phyloP scores from a whole-genome alignment of 1,140 invertebrate species.

The Halesus radiatus region DNA sequence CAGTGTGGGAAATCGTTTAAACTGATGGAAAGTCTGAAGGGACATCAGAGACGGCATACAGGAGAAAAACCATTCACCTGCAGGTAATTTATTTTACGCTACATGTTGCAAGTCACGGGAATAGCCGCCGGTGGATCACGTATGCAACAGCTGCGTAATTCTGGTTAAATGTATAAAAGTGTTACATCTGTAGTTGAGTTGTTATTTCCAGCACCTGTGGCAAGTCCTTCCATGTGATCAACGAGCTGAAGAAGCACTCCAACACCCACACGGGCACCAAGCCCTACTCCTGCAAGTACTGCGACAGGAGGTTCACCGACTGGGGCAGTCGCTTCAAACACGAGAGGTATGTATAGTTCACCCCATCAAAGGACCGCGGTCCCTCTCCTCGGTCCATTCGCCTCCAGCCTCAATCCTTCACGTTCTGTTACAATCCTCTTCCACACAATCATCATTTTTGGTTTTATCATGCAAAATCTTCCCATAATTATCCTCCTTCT shows the following conservation, averaged over 20 bases:
- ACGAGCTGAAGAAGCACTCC: constrained; percentile 44
- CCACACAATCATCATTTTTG: too few species aligned
- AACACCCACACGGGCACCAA: constrained; percentile 43
- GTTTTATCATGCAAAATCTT: too few species aligned
- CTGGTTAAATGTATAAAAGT: not conserved
- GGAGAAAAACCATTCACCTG: constrained; percentile 99
- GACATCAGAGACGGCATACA: constrained; percentile 96
- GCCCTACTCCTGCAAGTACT: constrained; percentile 49
- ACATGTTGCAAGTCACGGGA: too few species aligned
- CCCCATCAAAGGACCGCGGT: too few species aligned
- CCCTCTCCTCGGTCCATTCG: too few species aligned
- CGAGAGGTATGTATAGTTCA: constrained; percentile 40
- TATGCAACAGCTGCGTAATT: not conserved
- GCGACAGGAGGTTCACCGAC: constrained; percentile 47
- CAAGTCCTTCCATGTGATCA: constrained; percentile 36
- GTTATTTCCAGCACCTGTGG: constrained; percentile 43
- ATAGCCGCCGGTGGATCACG: too few species aligned
- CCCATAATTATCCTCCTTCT: too few species aligned
- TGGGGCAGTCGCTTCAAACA: constrained; percentile 54
- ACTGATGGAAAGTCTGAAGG: constrained; percentile 98
- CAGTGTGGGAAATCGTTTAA: constrained; percentile 99
- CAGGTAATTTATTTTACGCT: constrained; percentile 24
- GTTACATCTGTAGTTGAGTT: constrained; percentile 5
- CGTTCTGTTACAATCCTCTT: too few species aligned
- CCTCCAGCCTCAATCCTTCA: too few species aligned